Base-by-base conservation (phyloP, 2,113 vertebrate species). In the Turdus rufiventris region DNA sequence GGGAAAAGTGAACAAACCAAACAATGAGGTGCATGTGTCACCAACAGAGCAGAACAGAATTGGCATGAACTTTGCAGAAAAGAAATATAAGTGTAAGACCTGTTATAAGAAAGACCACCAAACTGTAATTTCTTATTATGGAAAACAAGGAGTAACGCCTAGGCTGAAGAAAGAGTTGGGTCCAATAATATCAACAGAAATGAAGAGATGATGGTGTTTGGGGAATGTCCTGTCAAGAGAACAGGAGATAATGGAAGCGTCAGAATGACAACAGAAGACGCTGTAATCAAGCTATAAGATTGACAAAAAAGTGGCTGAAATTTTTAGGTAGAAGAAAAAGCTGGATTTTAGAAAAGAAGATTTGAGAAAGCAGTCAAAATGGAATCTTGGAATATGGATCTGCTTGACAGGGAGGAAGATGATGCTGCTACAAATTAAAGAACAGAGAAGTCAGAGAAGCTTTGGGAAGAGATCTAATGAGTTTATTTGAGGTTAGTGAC, bases 401-500 rank as follows among this genome's bases (percentile, higher is more conserved):
- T 72, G 43, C 54, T 68, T 68, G 48, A 84, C 8, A 75, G 36
- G 21, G n/a, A 91, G n/a, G 45, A 78, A 82, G 42, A 91, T n/a
- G 34, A 75, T 78, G 58, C 16, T 86, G 54, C 72, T 77, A 31
- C 14, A 31, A 68, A 60, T 66, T 43, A 74, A 82, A 87, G 20
- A 84, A 45, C 3, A 89, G 21, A 67, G 5, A 26, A 61, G 83
- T 12, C 45, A 91, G 51, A 77, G n/a, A 61, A 54, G 61, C 63
- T 74, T 47, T 78, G 71, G 28, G 42, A 80, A 68, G 74, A 58
- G 28, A 93, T 54, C 31, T 95, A 54, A 74, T 56, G 68, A 94
- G 77, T 93, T 96, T 57, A 92, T 25, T 47, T 91, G 74, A 95
- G 88, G 83, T 66, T 91, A 91, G 60, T 40, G 48, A 78, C 67